Percentiles rank a stretch among this genome's conserved stretches.
These are phyloP conservation scores for Drosophila leontia DNA, from an alignment of 1,140 invertebrate genomes.

Conservation along the genomic window DNA sequence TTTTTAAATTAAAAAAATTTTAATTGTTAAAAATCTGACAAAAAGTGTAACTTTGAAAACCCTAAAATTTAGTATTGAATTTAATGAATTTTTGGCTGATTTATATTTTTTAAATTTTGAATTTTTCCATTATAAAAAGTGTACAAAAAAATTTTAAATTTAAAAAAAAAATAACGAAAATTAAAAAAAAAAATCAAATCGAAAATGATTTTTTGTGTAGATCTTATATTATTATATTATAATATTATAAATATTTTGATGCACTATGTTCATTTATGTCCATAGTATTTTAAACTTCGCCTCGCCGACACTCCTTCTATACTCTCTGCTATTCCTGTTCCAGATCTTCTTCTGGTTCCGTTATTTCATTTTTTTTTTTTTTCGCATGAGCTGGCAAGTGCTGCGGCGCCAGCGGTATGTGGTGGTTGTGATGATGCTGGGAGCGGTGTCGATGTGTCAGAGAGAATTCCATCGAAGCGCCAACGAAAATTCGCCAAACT, in stretches of 20 bases:
- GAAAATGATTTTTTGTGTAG: background rate
- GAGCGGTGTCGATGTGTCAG: conserved; percentile 20
- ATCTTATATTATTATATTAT: too few relatives aligned
- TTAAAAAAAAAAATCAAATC: background rate
- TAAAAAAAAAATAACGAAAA: too few relatives aligned
- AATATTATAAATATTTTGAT: background rate
- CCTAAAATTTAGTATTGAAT: too few relatives aligned
- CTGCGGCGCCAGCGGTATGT: background rate
- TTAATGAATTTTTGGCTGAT: too few relatives aligned
- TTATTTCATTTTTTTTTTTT: conserved; percentile 8
- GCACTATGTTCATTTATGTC: background rate
- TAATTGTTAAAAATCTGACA: too few relatives aligned
- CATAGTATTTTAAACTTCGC: background rate
- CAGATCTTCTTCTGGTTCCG: conserved; percentile 15
- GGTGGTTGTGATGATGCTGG: background rate
- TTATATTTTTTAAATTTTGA: too few relatives aligned
- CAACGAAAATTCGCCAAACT: conserved; percentile 30
- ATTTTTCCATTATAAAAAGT: too few relatives aligned
- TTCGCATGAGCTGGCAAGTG: conserved; percentile 10
- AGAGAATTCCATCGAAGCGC: conserved; percentile 13
- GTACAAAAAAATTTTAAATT: too few relatives aligned
- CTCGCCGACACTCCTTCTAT: too few relatives aligned
- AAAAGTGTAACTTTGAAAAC: too few relatives aligned
- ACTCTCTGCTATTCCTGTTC: background rate
- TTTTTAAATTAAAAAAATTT: too few relatives aligned